These are phyloP conservation scores for Cephalopterus ornatus DNA, from an alignment of 2,113 vertebrate species.

Conservation along the genomic window DNA sequence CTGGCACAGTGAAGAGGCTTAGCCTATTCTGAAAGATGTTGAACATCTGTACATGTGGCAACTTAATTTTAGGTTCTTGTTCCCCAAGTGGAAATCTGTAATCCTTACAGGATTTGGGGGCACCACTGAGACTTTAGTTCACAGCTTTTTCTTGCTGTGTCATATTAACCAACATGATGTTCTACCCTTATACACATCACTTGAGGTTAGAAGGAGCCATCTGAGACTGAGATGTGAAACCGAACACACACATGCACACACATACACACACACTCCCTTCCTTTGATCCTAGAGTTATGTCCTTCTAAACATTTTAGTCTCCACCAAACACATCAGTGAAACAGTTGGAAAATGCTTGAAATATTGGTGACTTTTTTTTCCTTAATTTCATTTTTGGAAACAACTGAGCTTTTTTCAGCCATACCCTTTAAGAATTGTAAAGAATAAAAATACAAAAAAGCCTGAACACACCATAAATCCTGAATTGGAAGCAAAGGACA, in stretches of 20 bases:
- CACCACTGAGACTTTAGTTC: background rate
- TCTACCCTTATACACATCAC: background rate
- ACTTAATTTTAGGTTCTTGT: constrained; percentile 7
- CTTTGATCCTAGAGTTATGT: background rate
- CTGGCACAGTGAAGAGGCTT: background rate
- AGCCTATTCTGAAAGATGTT: background rate
- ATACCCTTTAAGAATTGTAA: background rate
- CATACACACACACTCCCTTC: no score
- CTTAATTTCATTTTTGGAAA: background rate
- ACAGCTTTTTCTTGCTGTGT: background rate
- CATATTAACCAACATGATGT: background rate
- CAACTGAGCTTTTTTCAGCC: background rate
- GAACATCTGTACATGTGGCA: background rate
- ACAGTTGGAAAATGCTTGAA: background rate
- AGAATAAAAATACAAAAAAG: background rate
- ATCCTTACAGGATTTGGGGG: background rate
- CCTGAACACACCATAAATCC: background rate
- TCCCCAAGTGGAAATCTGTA: background rate
- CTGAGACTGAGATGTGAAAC: background rate
- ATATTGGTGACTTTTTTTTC: background rate
- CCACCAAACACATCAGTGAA: background rate
- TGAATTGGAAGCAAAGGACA: background rate
- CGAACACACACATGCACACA: background rate
- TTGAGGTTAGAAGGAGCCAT: background rate
- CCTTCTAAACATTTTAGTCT: background rate